phyloP scores from a whole-genome alignment of 2,113 vertebrate species.

The Sylvia atricapilla region DNA sequence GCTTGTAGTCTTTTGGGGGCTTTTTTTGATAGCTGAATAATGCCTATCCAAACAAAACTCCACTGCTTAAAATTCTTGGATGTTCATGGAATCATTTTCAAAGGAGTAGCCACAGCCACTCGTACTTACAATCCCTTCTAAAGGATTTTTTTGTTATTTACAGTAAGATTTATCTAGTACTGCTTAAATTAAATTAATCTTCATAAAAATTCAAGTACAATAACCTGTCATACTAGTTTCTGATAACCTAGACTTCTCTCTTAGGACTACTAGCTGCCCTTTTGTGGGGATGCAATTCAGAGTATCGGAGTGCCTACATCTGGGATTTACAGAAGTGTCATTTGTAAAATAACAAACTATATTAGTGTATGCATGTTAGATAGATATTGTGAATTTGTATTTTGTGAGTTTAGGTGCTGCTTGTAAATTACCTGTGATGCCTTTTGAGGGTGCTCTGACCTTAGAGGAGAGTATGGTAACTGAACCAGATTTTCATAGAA shows the following conservation, averaged over 20 bases:
- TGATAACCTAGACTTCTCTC: neutral
- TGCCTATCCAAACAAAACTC: neutral
- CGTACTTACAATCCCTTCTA: neutral
- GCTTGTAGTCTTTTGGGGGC: neutral
- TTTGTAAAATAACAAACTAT: neutral
- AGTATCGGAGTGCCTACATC: neutral
- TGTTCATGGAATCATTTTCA: neutral
- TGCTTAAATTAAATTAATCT: neutral
- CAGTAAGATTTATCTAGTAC: neutral
- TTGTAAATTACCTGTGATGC: neutral
- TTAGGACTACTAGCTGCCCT: rapidly evolving
- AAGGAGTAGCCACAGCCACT: neutral
- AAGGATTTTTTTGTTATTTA: neutral
- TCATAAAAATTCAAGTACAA: neutral
- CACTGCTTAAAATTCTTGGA: neutral
- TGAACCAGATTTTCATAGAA: neutral
- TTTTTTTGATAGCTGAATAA: neutral
- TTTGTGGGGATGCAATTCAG: neutral
- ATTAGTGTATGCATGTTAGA: neutral
- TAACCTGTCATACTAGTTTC: neutral
- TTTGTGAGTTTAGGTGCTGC: neutral
- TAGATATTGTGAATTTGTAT: neutral
- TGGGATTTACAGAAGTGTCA: neutral
- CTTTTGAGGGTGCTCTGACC: neutral
- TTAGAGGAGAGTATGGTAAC: neutral